phyloP scores from a whole-genome alignment of 2,113 vertebrate genomes.

The Xiphorhynchus elegans region DNA sequence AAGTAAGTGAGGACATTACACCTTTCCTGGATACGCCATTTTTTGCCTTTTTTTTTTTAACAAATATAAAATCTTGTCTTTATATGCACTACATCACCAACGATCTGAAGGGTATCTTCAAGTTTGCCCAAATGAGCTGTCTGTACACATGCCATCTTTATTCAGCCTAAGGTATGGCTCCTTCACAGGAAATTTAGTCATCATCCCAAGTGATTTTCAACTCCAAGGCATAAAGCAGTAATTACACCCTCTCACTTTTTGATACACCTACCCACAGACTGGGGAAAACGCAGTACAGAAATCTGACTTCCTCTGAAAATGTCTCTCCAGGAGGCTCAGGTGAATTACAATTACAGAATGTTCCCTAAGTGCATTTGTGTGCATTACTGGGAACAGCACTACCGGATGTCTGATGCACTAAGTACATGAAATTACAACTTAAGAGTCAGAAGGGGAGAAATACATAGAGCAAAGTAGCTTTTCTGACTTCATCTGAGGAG shows the following conservation, averaged over 20 bases:
- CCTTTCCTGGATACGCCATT: neutral
- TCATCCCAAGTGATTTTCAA: conserved; percentile 20
- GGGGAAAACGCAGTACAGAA: neutral
- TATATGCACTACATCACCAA: neutral
- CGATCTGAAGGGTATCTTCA: neutral
- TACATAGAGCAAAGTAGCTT: neutral
- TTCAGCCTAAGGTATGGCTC: neutral
- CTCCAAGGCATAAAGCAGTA: conserved; percentile 1
- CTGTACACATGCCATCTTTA: neutral
- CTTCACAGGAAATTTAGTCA: conserved; percentile 21
- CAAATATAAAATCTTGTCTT: neutral
- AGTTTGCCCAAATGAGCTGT: neutral
- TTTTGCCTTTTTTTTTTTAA: neutral
- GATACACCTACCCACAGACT: neutral
- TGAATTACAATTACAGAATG: neutral
- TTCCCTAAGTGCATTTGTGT: neutral
- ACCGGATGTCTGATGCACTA: neutral
- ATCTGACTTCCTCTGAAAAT: conserved; percentile 4
- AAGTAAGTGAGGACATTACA: neutral
- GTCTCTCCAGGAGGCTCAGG: neutral
- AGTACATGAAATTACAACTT: neutral
- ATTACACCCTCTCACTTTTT: conserved; percentile 14
- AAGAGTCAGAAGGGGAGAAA: neutral
- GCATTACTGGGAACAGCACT: neutral
- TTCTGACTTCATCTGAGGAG: neutral